Evolutionary conservation across 1,140 invertebrate species (phyloP).

Genomic region (Psilanteris sp.): DNA sequence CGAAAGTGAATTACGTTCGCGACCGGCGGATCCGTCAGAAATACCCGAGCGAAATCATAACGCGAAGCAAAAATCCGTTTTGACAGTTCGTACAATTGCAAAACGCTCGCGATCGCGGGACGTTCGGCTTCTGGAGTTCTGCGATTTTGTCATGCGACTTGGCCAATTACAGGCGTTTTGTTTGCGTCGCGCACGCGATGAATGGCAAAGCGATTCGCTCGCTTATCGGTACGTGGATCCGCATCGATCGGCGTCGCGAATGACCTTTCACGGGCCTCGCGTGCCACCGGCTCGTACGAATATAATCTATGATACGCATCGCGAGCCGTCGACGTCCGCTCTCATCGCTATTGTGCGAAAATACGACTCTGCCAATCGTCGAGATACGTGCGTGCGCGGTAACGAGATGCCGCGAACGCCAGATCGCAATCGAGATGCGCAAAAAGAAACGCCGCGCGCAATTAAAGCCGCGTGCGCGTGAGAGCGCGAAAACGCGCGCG

Average conservation of each 20-base stretch:
- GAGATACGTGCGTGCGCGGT: constrained; percentile 42
- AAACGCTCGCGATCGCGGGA: too few relatives aligned
- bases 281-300: constrained; percentile 46
- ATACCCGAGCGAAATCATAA: too few relatives aligned
- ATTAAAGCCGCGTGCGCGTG: constrained; percentile 49
- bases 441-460: constrained; percentile 26
- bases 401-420: constrained; percentile 25
- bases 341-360: constrained; percentile 53
- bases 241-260: constrained; percentile 37
- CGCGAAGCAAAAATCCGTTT: too few relatives aligned
- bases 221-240: constrained; percentile 33
- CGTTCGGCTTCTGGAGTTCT: too few relatives aligned
- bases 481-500: constrained; percentile 51
- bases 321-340: constrained; percentile 35
- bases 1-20: too few relatives aligned
- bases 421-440: constrained; percentile 32
- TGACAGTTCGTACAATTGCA: too few relatives aligned
- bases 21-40: too few relatives aligned
- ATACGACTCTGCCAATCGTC: constrained; percentile 20
- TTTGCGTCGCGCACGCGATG: constrained; percentile 31
- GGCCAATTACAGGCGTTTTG: constrained; percentile 31
- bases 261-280: constrained; percentile 58
- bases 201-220: constrained; percentile 7
- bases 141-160: constrained; percentile 24
- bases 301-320: constrained; percentile 59